phyloP scores from a whole-genome alignment of 2,888 invertebrate species.

The Sminthurides aquaticus region DNA sequence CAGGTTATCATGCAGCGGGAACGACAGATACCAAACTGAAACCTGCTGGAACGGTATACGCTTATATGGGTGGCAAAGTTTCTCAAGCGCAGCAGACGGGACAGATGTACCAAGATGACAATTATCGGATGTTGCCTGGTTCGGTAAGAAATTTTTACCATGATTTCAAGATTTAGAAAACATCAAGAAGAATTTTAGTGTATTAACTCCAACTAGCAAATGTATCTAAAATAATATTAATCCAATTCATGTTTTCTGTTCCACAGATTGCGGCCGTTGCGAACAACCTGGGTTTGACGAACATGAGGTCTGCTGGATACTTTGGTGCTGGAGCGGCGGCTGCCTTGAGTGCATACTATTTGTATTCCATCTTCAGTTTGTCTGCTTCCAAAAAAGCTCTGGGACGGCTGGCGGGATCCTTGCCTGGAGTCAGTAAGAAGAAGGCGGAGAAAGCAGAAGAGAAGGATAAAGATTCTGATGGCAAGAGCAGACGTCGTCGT shows the following conservation, averaged over 20 bases:
- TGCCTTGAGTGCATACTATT: background rate
- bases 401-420: background rate
- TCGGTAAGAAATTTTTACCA: background rate
- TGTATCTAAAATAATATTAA: no score
- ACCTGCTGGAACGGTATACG: background rate
- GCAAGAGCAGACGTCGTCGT: background rate
- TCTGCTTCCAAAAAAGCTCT: background rate
- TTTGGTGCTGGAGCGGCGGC: background rate
- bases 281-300: background rate
- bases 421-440: background rate
- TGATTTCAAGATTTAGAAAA: no score
- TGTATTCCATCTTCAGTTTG: background rate
- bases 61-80: background rate
- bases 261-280: no score
- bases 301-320: background rate
- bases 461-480: background rate
- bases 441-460: background rate
- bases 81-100: background rate
- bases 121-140: background rate
- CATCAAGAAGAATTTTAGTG: no score
- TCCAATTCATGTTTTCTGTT: no score
- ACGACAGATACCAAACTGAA: background rate
- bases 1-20: background rate
- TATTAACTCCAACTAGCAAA: no score
- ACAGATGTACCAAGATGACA: background rate